Percentiles rank a stretch among this genome's conserved stretches.
Conservation (phyloP, 2,797 vertebrate species). For the Gambusia yucatana region DNA sequence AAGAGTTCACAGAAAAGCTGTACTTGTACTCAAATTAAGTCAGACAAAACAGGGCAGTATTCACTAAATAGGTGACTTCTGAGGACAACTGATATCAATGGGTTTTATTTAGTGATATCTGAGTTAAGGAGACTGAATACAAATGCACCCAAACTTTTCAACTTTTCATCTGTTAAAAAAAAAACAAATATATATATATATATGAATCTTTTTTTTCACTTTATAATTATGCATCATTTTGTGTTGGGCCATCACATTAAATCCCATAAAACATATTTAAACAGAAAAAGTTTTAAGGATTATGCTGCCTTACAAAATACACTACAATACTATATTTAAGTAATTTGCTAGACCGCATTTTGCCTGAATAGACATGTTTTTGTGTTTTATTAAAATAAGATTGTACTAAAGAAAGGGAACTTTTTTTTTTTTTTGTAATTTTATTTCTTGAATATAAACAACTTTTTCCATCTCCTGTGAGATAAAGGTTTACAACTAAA, state of each 20-base stretch:
- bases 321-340: neutral
- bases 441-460: conserved; percentile 55
- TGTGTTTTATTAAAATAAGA: neutral
- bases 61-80: neutral
- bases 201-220: neutral
- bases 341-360: neutral
- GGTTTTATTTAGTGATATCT: neutral
- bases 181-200: too few relatives aligned
- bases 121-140: neutral
- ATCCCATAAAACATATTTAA: neutral
- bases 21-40: neutral
- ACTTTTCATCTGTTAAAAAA: neutral
- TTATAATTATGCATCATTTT: neutral
- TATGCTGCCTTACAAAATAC: neutral
- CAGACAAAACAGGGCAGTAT: neutral
- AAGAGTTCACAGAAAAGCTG: neutral
- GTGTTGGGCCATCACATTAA: neutral
- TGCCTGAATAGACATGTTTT: neutral
- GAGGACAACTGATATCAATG: neutral
- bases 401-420: neutral
- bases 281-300: neutral
- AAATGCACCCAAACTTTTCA: neutral
- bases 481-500: conserved; percentile 71
- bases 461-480: conserved; percentile 29
- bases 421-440: conserved; percentile 17